phyloP scores from a whole-genome alignment of 2,888 invertebrate genomes.

The Osedax fenrisi region DNA sequence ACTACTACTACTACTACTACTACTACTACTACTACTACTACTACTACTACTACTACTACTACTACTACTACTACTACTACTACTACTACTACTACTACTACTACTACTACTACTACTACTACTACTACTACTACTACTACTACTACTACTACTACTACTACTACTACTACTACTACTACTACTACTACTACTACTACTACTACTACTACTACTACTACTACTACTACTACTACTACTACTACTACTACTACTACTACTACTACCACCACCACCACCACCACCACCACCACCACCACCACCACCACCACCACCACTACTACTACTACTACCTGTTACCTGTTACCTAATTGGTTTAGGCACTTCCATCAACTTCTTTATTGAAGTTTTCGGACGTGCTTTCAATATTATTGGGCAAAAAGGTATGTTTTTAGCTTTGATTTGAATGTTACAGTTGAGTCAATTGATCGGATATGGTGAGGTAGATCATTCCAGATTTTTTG shows the following conservation, averaged over 20 bases:
- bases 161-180: slow-evolving; percentile 22
- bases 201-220: slow-evolving; percentile 24
- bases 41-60: slow-evolving; percentile 3
- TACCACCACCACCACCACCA: slow-evolving; percentile 11
- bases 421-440: no score
- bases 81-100: background rate
- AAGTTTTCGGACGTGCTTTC: no score
- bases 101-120: background rate
- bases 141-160: slow-evolving; percentile 12
- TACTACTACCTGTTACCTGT: slow-evolving; percentile 12
- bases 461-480: no score
- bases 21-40: slow-evolving; percentile 17
- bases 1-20: slow-evolving; percentile 26
- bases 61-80: slow-evolving; percentile 4
- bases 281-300: slow-evolving; percentile 5
- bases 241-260: slow-evolving; percentile 12
- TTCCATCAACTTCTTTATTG: no score
- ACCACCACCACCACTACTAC: slow-evolving; percentile 9
- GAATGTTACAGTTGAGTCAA: no score
- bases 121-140: slow-evolving; percentile 3
- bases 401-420: no score
- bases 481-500: no score
- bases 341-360: no score
- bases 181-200: slow-evolving; percentile 23
- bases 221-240: slow-evolving; percentile 26